Percentiles rank a stretch among this genome's conserved stretches.
These are phyloP conservation scores for Myoxocephalus aenaeus DNA, from an alignment of 2,797 vertebrate genomes.

Conservation along the genomic window DNA sequence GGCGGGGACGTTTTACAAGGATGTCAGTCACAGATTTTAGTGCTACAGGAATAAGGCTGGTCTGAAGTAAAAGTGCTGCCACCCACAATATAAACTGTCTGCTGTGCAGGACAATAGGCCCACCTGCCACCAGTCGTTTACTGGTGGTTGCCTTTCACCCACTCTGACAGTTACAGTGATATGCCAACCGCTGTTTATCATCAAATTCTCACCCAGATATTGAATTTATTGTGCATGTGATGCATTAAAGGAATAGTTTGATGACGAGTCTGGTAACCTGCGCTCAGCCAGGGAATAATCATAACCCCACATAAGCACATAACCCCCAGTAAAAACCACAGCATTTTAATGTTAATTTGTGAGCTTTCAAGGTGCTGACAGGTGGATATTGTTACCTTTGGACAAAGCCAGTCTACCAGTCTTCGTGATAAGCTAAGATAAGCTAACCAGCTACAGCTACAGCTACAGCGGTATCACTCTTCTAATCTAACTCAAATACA, in stretches of 20 bases:
- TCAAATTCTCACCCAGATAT: constrained; percentile 24
- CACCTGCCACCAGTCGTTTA: constrained; percentile 60
- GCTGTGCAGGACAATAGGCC: constrained; percentile 46
- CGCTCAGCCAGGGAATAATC: neutral
- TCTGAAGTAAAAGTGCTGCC: constrained; percentile 69
- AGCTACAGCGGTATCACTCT: neutral
- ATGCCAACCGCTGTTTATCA: constrained; percentile 34
- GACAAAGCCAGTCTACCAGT: neutral
- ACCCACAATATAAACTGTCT: constrained; percentile 58
- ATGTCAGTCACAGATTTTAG: constrained; percentile 62
- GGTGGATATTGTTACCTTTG: neutral
- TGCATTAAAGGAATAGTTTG: neutral
- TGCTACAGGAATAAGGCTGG: constrained; percentile 29
- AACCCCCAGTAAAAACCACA: neutral
- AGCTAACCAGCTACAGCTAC: neutral
- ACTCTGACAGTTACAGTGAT: constrained; percentile 48
- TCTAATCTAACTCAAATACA: neutral
- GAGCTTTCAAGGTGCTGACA: neutral
- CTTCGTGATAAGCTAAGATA: neutral
- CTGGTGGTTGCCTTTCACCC: constrained; percentile 34
- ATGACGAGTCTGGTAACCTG: neutral
- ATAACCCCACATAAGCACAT: neutral
- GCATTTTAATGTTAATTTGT: neutral
- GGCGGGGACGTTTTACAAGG: constrained; percentile 12
- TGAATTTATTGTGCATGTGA: constrained; percentile 14